These are phyloP conservation scores for Festucalex cinctus DNA, from an alignment of 2,113 vertebrate genomes.

Conservation along the genomic window DNA sequence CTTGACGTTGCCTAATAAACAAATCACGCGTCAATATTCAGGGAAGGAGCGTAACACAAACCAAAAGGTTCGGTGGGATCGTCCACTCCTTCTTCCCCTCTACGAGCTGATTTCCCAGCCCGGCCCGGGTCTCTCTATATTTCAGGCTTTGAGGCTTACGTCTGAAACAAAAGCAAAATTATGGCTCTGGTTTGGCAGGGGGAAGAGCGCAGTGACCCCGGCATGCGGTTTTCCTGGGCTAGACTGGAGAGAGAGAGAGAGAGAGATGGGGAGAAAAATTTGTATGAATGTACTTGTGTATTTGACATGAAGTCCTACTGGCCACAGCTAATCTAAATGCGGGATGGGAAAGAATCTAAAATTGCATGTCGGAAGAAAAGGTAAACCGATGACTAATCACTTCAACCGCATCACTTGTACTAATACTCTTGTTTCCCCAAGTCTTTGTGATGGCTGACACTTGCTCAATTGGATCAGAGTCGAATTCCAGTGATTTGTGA, in stretches of 20 bases:
- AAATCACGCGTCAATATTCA: neutral
- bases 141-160: constrained; percentile 73
- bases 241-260: constrained; percentile 70
- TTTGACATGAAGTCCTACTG: constrained; percentile 63
- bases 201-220: constrained; percentile 72
- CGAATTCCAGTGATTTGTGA: neutral
- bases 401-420: constrained; percentile 23
- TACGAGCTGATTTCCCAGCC: constrained; percentile 65
- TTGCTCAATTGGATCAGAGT: neutral
- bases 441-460: neutral
- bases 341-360: constrained; percentile 68
- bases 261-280: constrained; percentile 71
- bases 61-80: constrained; percentile 36
- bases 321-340: constrained; percentile 76
- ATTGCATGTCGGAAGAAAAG: constrained; percentile 29
- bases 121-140: constrained; percentile 70
- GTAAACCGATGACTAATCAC: constrained; percentile 53
- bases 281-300: constrained; percentile 70
- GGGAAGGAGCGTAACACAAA: neutral
- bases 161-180: constrained; percentile 82
- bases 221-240: constrained; percentile 69
- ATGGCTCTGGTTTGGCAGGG: constrained; percentile 77
- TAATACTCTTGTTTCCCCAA: constrained; percentile 20
- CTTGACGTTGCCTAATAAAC: constrained; percentile 15
- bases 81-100: constrained; percentile 28